phyloP scores from a whole-genome alignment of 2,888 invertebrate species.

The Aethes cnicana region DNA sequence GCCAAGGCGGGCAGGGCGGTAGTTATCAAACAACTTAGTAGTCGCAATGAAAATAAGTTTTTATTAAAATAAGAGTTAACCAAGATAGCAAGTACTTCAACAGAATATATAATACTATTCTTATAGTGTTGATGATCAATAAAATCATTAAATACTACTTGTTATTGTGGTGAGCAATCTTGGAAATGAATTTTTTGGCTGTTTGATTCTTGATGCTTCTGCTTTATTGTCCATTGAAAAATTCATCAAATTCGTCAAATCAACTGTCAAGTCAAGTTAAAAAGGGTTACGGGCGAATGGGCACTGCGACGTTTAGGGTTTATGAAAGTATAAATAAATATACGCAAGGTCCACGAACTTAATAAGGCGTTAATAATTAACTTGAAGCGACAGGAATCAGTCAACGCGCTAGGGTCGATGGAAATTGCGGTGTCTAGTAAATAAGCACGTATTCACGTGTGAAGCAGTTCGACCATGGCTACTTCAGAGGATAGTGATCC shows the following conservation, averaged over 20 bases:
- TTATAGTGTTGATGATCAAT: too few relatives aligned
- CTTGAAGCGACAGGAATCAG: slow-evolving; percentile 12
- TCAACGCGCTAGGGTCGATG: slow-evolving; percentile 23
- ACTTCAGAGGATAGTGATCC: slow-evolving; percentile 50
- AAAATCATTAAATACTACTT: too few relatives aligned
- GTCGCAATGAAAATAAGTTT: too few relatives aligned
- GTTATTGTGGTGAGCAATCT: too few relatives aligned
- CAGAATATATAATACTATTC: too few relatives aligned
- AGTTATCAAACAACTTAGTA: too few relatives aligned
- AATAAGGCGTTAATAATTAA: slow-evolving; percentile 24
- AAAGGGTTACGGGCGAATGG: slow-evolving; percentile 5
- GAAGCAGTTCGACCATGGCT: slow-evolving; percentile 43
- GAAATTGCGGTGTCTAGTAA: slow-evolving; percentile 13
- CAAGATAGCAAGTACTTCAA: too few relatives aligned
- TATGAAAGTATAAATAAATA: slow-evolving; percentile 23
- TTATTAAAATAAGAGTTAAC: too few relatives aligned
- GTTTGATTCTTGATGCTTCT: not conserved
- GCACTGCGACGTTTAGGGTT: slow-evolving; percentile 8
- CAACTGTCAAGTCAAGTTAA: slow-evolving; percentile 22
- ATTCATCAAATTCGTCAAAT: slow-evolving; percentile 18
- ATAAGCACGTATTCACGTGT: slow-evolving; percentile 22
- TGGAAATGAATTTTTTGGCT: not conserved
- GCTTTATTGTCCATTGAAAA: not conserved
- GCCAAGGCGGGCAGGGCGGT: too few relatives aligned
- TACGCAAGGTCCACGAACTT: not conserved